Conservation (phyloP, 2,888 invertebrate species). For the Brassicogethes aeneus region DNA sequence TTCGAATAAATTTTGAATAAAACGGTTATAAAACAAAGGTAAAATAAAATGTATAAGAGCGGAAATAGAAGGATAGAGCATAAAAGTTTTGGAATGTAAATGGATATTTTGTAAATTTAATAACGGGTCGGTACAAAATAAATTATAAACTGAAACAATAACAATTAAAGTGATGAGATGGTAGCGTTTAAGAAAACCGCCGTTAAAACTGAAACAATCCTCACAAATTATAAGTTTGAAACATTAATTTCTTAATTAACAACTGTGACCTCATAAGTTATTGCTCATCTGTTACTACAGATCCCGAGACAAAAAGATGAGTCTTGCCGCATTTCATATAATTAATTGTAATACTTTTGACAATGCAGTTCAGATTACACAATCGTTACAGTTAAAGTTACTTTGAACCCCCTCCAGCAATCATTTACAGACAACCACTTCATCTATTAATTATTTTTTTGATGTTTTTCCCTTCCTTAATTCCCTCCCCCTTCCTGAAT, state of each 20-base stretch:
- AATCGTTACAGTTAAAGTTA: conserved; percentile 19
- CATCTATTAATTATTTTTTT: neutral
- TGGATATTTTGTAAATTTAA: neutral
- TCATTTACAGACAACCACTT: neutral
- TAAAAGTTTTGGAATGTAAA: neutral
- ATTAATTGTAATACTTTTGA: conserved; percentile 39
- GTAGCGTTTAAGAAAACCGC: conserved; percentile 24
- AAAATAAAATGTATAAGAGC: no score
- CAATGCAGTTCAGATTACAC: conserved; percentile 31
- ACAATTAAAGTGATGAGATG: conserved; percentile 23
- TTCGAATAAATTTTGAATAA: no score
- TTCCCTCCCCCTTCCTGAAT: no score
- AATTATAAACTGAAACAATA: conserved; percentile 3
- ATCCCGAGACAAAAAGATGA: conserved; percentile 27
- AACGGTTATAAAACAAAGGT: no score
- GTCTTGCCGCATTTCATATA: conserved; percentile 26
- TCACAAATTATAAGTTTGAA: conserved; percentile 31
- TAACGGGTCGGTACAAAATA: neutral
- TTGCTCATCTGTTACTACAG: conserved; percentile 36
- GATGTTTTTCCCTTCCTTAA: no score
- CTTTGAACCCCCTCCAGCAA: conserved; percentile 8
- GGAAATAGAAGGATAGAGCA: no score
- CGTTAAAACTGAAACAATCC: conserved; percentile 25
- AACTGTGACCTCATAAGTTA: conserved; percentile 39
- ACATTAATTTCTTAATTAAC: conserved; percentile 41